Conservation (phyloP, 2,888 invertebrate species). For the Oligia latruncula region DNA sequence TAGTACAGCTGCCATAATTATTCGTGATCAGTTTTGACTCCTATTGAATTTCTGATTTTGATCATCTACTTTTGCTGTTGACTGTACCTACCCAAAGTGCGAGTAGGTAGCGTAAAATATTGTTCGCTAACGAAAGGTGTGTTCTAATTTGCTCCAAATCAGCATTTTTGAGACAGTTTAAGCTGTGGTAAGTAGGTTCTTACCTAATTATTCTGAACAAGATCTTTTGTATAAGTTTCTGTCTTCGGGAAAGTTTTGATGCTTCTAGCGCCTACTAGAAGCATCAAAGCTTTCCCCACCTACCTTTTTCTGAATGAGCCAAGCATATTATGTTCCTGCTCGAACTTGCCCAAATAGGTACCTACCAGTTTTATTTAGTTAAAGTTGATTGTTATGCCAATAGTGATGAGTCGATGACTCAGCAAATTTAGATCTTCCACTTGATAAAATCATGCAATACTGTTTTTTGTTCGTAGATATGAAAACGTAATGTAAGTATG, state of each 20-base stretch:
- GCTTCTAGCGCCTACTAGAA: not conserved
- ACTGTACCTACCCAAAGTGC: too few relatives aligned
- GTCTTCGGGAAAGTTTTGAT: not conserved
- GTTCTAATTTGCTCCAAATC: too few relatives aligned
- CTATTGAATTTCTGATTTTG: too few relatives aligned
- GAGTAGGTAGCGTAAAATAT: too few relatives aligned
- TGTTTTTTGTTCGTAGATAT: slow-evolving; percentile 23
- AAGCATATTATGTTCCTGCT: not conserved
- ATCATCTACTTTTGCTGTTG: too few relatives aligned
- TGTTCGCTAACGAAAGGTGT: too few relatives aligned
- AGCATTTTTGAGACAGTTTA: too few relatives aligned
- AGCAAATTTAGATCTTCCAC: not conserved
- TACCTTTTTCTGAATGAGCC: too few relatives aligned
- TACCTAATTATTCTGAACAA: not conserved
- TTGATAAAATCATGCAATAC: not conserved
- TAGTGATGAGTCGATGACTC: not conserved
- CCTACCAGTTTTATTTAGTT: not conserved
- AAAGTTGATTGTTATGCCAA: not conserved
- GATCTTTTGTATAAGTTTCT: not conserved
- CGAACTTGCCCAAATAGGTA: not conserved
- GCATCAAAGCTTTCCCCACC: too few relatives aligned
- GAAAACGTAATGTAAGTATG: slow-evolving; percentile 3
- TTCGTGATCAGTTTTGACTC: too few relatives aligned
- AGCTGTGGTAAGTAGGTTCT: not conserved
- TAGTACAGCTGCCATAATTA: too few relatives aligned